Evolutionary conservation across 2,113 vertebrate species (phyloP).

Genomic region (Rutilus rutilus): DNA sequence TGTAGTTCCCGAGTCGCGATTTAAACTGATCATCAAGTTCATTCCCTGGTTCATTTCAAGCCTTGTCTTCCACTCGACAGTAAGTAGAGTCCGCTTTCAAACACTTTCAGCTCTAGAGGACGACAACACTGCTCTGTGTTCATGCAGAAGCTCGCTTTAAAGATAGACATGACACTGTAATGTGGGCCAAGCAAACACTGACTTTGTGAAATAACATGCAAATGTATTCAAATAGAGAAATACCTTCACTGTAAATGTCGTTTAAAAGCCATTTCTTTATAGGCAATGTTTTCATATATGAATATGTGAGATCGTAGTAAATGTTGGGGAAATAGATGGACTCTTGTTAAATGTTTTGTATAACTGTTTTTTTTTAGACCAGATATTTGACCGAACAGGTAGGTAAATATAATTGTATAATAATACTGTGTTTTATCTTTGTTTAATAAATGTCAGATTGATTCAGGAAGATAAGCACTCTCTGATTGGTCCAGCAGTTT

Average conservation of each 20-base stretch:
- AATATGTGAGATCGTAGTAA: neutral
- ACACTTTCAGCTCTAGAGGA: neutral
- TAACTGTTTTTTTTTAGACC: neutral
- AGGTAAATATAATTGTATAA: too few species aligned
- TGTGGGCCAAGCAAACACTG: neutral
- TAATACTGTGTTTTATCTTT: neutral
- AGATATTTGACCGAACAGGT: neutral
- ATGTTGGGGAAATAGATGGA: neutral
- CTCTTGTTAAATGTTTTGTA: neutral
- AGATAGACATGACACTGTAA: neutral
- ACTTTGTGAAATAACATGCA: neutral
- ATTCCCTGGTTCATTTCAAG: neutral
- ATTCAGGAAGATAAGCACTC: neutral
- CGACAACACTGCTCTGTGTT: neutral
- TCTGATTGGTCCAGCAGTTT: neutral
- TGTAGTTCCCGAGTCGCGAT: neutral
- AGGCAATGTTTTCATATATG: neutral
- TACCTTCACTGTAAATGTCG: neutral
- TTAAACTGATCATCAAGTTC: neutral
- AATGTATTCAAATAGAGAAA: neutral
- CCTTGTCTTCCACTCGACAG: neutral
- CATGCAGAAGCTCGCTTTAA: neutral
- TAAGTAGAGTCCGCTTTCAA: neutral
- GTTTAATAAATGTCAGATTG: neutral
- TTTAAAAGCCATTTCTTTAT: neutral